Percentiles rank a stretch among this genome's conserved stretches.
phyloP scores from a whole-genome alignment of 2,113 vertebrate species.

The Candoia aspera region DNA sequence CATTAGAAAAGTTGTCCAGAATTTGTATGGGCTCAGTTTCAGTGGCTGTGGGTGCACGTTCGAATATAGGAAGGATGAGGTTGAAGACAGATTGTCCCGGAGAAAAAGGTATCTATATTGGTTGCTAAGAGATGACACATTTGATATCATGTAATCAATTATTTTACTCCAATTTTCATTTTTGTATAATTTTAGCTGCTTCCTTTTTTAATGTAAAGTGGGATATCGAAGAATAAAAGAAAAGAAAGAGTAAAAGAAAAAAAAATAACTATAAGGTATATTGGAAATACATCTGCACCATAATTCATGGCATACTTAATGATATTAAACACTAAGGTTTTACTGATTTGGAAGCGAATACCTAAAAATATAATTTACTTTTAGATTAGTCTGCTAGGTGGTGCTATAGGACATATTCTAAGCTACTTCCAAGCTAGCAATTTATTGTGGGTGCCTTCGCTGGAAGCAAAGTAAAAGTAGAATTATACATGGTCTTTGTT shows the following conservation, averaged over 20 bases:
- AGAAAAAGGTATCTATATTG: too few species aligned
- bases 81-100: too few species aligned
- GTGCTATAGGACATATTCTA: conserved; percentile 64
- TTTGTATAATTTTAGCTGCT: background rate
- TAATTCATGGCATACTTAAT: background rate
- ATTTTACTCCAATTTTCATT: background rate
- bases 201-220: background rate
- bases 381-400: conserved; percentile 70
- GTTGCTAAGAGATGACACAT: too few species aligned
- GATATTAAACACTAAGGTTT: background rate
- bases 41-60: background rate
- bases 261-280: background rate
- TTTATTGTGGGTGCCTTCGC: background rate
- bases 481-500: conserved; percentile 3
- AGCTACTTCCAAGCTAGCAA: background rate
- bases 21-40: background rate
- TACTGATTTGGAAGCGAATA: background rate
- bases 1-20: too few species aligned
- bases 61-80: too few species aligned
- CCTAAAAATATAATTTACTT: conserved; percentile 17
- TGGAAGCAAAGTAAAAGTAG: background rate
- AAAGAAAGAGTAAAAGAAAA: background rate
- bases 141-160: too few species aligned
- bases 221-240: background rate
- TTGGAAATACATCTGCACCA: background rate